phyloP scores from a whole-genome alignment of 1,140 invertebrate genomes.

The Pomacea maculata region DNA sequence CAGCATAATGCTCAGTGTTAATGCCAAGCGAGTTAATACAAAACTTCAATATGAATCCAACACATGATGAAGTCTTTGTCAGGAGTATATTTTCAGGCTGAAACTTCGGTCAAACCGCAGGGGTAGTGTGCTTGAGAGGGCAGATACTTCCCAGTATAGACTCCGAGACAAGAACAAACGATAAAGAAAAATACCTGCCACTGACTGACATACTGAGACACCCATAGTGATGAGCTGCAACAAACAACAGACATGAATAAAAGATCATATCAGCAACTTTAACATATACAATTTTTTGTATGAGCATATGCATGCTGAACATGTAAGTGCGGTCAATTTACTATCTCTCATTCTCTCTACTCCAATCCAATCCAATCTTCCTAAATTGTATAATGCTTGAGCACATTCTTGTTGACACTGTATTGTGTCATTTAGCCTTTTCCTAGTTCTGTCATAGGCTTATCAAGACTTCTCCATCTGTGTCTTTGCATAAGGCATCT shows the following conservation, averaged over 20 bases:
- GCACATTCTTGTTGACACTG: no score
- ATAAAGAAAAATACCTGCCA: slow-evolving; percentile 56
- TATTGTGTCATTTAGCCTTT: no score
- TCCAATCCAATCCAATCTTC: no score
- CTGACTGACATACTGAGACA: slow-evolving; percentile 57
- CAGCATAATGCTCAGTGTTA: no score
- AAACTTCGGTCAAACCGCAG: slow-evolving; percentile 54
- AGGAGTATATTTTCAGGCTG: slow-evolving; percentile 55
- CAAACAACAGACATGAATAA: slow-evolving; percentile 5
- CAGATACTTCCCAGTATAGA: slow-evolving; percentile 62
- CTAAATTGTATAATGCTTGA: no score
- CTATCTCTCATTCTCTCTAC: no score
- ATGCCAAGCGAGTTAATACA: not conserved
- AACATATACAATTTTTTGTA: no score
- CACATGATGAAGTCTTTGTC: slow-evolving; percentile 25
- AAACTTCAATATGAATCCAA: not conserved
- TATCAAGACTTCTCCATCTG: no score
- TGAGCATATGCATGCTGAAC: no score
- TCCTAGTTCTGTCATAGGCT: no score
- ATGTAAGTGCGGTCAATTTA: no score
- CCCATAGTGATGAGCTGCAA: slow-evolving; percentile 60
- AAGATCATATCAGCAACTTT: not conserved
- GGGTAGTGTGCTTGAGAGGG: slow-evolving; percentile 56
- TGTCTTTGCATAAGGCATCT: no score
- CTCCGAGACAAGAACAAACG: slow-evolving; percentile 59